Conservation (phyloP, 2,888 invertebrate genomes). For the Leuctra nigra region DNA sequence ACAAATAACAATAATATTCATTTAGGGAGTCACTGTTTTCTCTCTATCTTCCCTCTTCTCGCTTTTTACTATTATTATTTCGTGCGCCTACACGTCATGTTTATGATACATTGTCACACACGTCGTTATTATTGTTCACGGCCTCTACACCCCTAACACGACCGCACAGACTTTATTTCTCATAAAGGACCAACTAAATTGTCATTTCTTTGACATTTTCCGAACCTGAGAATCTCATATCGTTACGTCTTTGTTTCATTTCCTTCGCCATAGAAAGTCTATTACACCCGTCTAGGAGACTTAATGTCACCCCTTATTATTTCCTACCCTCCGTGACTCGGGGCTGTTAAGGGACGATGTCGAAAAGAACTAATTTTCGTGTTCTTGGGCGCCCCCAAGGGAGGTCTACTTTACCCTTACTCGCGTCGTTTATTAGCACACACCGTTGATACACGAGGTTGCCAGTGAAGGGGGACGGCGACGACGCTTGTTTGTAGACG, state of each 20-base stretch:
- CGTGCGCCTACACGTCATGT: no score
- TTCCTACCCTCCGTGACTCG: constrained; percentile 21
- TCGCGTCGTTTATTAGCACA: constrained; percentile 13
- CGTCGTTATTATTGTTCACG: neutral
- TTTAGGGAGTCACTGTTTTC: no score
- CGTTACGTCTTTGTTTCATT: constrained; percentile 16
- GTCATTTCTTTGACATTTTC: constrained; percentile 19
- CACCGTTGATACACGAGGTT: constrained; percentile 5
- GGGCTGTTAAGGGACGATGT: constrained; percentile 17
- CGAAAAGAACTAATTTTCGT: constrained; percentile 24
- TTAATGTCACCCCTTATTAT: constrained; percentile 25
- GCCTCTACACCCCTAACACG: neutral
- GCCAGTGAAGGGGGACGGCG: neutral
- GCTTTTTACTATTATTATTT: no score
- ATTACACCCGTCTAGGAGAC: constrained; percentile 12
- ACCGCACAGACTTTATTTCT: constrained; percentile 2
- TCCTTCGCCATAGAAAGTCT: neutral
- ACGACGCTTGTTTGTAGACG: constrained; percentile 13
- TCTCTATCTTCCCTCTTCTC: no score
- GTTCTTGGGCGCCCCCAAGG: constrained; percentile 14
- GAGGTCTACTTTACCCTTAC: constrained; percentile 18
- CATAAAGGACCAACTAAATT: constrained; percentile 15
- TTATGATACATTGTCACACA: no score
- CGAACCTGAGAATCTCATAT: constrained; percentile 10
- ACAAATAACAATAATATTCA: no score